A percentile compares a stretch with the other conserved stretches of the same genome.
These are phyloP conservation scores for Microchrysa polita DNA, from an alignment of 2,888 invertebrate genomes.

Conservation along the genomic window DNA sequence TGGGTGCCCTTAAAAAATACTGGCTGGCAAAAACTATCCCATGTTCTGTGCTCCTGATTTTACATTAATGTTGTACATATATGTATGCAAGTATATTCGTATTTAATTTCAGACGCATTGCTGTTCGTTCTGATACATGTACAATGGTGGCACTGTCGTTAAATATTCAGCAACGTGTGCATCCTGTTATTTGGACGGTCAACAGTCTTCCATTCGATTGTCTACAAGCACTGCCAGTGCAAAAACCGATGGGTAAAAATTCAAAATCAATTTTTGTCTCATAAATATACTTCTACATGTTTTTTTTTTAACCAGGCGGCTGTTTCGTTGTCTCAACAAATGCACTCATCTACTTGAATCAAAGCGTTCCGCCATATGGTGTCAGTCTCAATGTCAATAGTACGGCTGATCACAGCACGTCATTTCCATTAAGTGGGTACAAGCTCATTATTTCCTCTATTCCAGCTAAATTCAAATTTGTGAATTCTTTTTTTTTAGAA, in stretches of 20 bases:
- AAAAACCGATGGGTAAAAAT: slow-evolving; percentile 80
- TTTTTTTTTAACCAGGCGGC: slow-evolving; percentile 73
- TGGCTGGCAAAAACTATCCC: no score
- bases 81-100: no score
- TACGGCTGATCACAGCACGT: slow-evolving; percentile 86
- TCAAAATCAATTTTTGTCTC: no score
- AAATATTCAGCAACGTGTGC: slow-evolving; percentile 93
- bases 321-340: slow-evolving; percentile 95
- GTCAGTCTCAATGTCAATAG: slow-evolving; percentile 95
- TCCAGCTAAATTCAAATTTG: slow-evolving; percentile 1
- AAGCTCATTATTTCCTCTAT: neutral
- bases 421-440: slow-evolving; percentile 82
- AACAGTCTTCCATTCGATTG: slow-evolving; percentile 95
- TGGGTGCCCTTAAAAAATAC: no score
- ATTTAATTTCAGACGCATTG: slow-evolving; percentile 81
- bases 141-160: slow-evolving; percentile 96
- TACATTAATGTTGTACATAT: no score
- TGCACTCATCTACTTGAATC: slow-evolving; percentile 95
- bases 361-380: slow-evolving; percentile 95
- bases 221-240: slow-evolving; percentile 83
- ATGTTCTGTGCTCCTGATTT: no score
- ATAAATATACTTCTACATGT: neutral
- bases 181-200: slow-evolving; percentile 98
- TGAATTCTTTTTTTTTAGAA: slow-evolving; percentile 66
- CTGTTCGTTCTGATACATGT: slow-evolving; percentile 94